Percentiles rank a stretch among this genome's conserved stretches.
Evolutionary conservation across 2,888 invertebrate genomes (phyloP).

Genomic region (Melitaea athalia): DNA sequence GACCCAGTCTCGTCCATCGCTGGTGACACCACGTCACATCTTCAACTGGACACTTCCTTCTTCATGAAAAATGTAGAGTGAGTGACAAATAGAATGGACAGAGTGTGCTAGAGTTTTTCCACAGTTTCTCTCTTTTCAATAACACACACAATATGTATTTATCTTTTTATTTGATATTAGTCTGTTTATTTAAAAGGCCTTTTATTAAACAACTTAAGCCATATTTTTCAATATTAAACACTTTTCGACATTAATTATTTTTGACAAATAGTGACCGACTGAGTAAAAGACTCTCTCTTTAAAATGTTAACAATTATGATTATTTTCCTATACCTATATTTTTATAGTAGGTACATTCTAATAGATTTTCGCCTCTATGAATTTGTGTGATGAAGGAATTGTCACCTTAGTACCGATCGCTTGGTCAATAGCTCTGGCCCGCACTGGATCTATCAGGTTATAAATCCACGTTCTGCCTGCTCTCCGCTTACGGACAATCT

Average conservation of each 20-base stretch:
- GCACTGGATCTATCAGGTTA: conserved; percentile 26
- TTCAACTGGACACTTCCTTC: conserved; percentile 40
- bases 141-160: neutral
- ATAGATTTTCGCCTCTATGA: conserved; percentile 11
- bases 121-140: neutral
- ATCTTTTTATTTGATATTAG: too few species aligned
- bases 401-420: conserved; percentile 3
- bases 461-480: neutral
- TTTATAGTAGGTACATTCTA: neutral
- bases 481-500: neutral
- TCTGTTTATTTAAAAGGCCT: too few species aligned
- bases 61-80: conserved; percentile 14
- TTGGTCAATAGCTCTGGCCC: conserved; percentile 6
- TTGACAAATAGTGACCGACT: too few species aligned
- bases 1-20: conserved; percentile 35
- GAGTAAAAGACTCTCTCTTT: too few species aligned
- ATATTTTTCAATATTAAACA: too few species aligned
- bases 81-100: conserved; percentile 14
- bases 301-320: too few species aligned
- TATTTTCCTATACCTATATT: too few species aligned
- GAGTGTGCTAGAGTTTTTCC: neutral
- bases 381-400: neutral
- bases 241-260: too few species aligned
- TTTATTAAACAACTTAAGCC: too few species aligned
- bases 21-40: conserved; percentile 21